These are phyloP conservation scores for Caranx ignobilis DNA, from an alignment of 2,113 vertebrate species.

Conservation along the genomic window DNA sequence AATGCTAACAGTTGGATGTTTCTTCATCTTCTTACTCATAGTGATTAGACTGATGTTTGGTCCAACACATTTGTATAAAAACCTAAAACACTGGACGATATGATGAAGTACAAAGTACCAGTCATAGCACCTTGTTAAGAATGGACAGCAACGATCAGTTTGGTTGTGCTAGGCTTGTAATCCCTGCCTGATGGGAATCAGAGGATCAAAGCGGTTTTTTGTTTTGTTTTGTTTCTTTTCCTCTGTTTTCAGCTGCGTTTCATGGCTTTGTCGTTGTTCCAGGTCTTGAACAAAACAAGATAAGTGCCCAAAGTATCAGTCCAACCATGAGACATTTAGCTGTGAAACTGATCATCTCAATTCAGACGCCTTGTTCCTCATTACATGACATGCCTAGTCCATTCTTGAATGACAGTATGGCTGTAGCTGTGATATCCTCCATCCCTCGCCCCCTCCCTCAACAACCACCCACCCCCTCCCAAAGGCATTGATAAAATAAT, in stretches of 20 bases:
- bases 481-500: slow-evolving; percentile 85
- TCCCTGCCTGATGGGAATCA: slow-evolving; percentile 2
- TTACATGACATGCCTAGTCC: slow-evolving; percentile 74
- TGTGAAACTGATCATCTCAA: slow-evolving; percentile 63
- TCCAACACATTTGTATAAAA: slow-evolving; percentile 76
- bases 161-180: slow-evolving; percentile 47
- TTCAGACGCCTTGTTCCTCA: slow-evolving; percentile 71
- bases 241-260: slow-evolving; percentile 11
- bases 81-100: slow-evolving; percentile 68
- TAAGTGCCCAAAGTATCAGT: slow-evolving; percentile 72
- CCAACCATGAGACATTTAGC: slow-evolving; percentile 81
- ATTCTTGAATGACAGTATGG: slow-evolving; percentile 36
- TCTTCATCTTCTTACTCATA: slow-evolving; percentile 32
- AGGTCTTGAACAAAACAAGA: slow-evolving; percentile 45
- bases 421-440: slow-evolving; percentile 46
- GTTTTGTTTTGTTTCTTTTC: neutral
- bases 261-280: slow-evolving; percentile 31
- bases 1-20: slow-evolving; percentile 57
- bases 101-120: slow-evolving; percentile 66
- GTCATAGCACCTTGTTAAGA: slow-evolving; percentile 78
- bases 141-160: slow-evolving; percentile 48
- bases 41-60: slow-evolving; percentile 72
- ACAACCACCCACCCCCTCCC: neutral
- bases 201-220: slow-evolving; percentile 11
- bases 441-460: neutral